Evolutionary conservation across 1,140 invertebrate genomes (phyloP).

Genomic region (Kradibia gibbosae): DNA sequence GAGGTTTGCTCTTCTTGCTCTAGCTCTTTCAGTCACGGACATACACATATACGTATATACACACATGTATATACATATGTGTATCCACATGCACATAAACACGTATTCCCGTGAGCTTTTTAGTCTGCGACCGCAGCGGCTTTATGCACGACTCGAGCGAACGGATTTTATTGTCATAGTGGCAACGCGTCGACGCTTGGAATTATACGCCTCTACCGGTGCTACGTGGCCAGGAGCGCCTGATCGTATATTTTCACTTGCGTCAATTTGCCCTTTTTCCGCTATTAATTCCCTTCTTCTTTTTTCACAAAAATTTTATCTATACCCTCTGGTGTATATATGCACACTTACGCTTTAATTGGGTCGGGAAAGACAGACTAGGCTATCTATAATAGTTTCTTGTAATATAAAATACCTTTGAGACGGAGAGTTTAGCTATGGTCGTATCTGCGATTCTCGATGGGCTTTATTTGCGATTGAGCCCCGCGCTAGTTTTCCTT

Average conservation of each 20-base stretch:
- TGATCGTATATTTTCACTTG: slow-evolving; percentile 18
- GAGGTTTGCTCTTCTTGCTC: too few species aligned
- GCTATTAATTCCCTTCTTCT: slow-evolving; percentile 30
- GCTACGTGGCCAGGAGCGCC: not conserved
- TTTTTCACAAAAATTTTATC: not conserved
- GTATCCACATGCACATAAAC: not conserved
- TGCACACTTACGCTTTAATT: not conserved
- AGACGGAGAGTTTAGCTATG: too few species aligned
- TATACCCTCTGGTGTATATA: not conserved
- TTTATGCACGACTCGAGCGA: slow-evolving; percentile 14
- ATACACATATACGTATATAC: not conserved
- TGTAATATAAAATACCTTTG: not conserved
- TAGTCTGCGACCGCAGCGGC: slow-evolving; percentile 23
- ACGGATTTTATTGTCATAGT: slow-evolving; percentile 20
- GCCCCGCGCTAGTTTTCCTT: too few species aligned
- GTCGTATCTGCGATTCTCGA: not conserved
- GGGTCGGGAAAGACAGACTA: not conserved
- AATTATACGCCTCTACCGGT: slow-evolving; percentile 4
- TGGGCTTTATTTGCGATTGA: too few species aligned
- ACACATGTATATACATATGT: not conserved
- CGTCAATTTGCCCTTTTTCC: slow-evolving; percentile 17
- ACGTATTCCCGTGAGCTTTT: slow-evolving; percentile 33
- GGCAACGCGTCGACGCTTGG: slow-evolving; percentile 19
- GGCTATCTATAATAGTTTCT: not conserved
- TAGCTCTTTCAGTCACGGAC: too few species aligned